Conservation (phyloP, 2,113 vertebrate genomes). For the Hylia prasina region DNA sequence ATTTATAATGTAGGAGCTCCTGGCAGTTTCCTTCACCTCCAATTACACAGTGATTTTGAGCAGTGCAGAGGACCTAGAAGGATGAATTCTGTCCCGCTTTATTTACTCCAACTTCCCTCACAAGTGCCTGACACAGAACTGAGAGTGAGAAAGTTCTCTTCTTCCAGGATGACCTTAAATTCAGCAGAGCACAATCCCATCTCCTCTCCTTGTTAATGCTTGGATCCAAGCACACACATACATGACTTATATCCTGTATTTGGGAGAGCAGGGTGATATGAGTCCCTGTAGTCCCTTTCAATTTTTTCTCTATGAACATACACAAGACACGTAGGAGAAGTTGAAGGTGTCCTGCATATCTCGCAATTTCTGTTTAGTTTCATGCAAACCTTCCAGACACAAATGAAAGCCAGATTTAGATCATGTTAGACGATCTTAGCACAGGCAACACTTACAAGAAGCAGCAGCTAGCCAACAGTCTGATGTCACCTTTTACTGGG, state of each 20-base stretch:
- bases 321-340: neutral
- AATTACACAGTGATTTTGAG: neutral
- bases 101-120: neutral
- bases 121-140: neutral
- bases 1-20: neutral
- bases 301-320: neutral
- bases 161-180: neutral
- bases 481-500: neutral
- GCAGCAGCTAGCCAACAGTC: neutral
- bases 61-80: neutral
- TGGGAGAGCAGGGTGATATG: neutral
- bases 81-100: neutral
- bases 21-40: conserved; percentile 11
- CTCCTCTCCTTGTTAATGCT: neutral
- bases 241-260: neutral
- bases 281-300: neutral
- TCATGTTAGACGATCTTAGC: neutral
- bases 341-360: fast-evolving
- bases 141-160: neutral
- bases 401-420: neutral
- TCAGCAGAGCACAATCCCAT: neutral
- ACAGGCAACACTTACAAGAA: neutral
- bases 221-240: neutral
- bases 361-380: neutral
- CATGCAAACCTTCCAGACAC: neutral